These are phyloP conservation scores for Meteorus cinctellus DNA, from an alignment of 2,888 invertebrate genomes.

Conservation along the genomic window DNA sequence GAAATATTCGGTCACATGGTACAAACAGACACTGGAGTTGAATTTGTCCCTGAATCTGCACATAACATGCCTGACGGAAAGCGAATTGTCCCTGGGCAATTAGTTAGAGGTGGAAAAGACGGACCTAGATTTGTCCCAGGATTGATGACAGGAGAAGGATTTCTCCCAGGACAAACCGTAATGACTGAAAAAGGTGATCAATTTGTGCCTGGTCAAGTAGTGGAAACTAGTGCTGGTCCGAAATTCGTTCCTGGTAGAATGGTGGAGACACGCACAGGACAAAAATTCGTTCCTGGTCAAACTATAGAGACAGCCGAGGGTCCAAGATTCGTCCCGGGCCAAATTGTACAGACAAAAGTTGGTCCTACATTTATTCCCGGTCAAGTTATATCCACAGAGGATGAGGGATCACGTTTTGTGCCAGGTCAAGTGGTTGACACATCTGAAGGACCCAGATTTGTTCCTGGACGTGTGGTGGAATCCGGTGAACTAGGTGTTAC, in stretches of 20 bases:
- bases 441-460: conserved; percentile 80
- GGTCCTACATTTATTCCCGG: conserved; percentile 87
- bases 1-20: conserved; percentile 81
- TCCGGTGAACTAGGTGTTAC: conserved; percentile 72
- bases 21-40: conserved; percentile 79
- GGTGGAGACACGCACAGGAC: conserved; percentile 80
- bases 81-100: conserved; percentile 78
- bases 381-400: conserved; percentile 80
- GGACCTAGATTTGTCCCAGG: conserved; percentile 82
- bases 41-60: conserved; percentile 79
- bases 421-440: conserved; percentile 84
- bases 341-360: conserved; percentile 83
- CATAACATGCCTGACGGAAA: conserved; percentile 75
- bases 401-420: conserved; percentile 75
- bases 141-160: conserved; percentile 80
- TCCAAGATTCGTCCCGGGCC: conserved; percentile 85
- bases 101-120: conserved; percentile 78
- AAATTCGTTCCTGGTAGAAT: conserved; percentile 88
- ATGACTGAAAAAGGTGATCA: conserved; percentile 82
- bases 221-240: conserved; percentile 80
- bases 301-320: conserved; percentile 83
- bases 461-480: conserved; percentile 75
- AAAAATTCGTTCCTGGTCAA: conserved; percentile 83
- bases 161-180: conserved; percentile 82
- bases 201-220: conserved; percentile 83